These are phyloP conservation scores for Pseudolycoriella hygida DNA, from an alignment of 2,888 invertebrate genomes.

Conservation along the genomic window DNA sequence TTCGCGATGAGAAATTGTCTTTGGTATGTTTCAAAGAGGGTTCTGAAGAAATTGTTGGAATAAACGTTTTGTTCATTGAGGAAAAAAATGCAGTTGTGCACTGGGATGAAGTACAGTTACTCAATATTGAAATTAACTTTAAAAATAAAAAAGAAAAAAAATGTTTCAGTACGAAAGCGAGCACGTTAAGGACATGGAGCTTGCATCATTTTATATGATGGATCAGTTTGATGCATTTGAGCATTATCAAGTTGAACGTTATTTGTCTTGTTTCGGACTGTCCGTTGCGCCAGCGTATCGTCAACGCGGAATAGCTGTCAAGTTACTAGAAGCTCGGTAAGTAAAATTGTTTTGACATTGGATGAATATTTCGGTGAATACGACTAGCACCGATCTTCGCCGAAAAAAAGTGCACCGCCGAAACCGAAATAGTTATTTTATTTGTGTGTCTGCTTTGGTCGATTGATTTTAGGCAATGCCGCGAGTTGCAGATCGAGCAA, in stretches of 20 bases:
- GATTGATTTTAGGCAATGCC: no score
- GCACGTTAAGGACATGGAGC: background rate
- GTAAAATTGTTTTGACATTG: no score
- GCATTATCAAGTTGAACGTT: background rate
- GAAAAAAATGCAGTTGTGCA: background rate
- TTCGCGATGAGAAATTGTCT: background rate
- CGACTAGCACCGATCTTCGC: no score
- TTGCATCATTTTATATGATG: background rate
- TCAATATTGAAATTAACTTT: background rate
- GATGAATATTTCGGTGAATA: no score
- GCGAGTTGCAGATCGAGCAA: no score
- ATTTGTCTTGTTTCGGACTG: background rate
- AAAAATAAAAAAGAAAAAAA: background rate
- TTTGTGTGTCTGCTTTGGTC: no score
- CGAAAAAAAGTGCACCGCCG: no score
- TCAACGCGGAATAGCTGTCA: background rate
- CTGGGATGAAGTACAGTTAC: background rate
- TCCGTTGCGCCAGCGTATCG: background rate
- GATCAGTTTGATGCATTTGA: background rate
- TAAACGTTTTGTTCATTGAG: background rate
- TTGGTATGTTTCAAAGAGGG: background rate
- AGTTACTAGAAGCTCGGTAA: background rate
- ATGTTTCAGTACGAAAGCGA: background rate
- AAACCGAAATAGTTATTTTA: no score
- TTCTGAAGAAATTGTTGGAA: background rate